Percentiles rank a stretch among this genome's conserved stretches.
These are phyloP conservation scores for Ammospiza nelsoni DNA, from an alignment of 2,113 vertebrate genomes.

Conservation along the genomic window DNA sequence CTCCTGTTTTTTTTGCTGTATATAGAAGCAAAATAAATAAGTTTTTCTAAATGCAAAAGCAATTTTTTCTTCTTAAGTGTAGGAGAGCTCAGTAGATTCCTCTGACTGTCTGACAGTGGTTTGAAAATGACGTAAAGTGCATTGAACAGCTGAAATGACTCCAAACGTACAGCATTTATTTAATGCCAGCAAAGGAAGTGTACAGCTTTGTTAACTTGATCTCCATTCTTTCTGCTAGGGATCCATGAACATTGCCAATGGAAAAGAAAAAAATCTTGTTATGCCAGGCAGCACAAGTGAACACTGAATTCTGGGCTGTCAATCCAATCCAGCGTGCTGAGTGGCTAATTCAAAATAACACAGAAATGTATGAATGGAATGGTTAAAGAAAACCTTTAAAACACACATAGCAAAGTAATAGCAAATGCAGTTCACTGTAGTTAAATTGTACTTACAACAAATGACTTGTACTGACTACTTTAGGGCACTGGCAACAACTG, in stretches of 20 bases:
- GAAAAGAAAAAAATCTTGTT: not conserved
- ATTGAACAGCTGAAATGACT: not conserved
- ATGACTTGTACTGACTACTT: not conserved
- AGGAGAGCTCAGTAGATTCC: not conserved
- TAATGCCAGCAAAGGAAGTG: constrained; percentile 10
- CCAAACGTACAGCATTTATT: not conserved
- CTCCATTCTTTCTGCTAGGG: not conserved
- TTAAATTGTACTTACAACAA: not conserved
- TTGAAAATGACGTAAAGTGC: not conserved
- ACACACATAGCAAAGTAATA: not conserved
- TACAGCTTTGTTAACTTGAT: constrained; percentile 8
- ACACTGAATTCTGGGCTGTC: not conserved
- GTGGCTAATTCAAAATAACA: not conserved
- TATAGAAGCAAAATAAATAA: not conserved
- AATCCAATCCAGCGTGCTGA: not conserved
- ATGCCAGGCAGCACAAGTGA: not conserved
- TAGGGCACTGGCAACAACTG: not conserved
- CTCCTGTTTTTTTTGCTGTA: not conserved
- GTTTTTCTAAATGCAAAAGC: not conserved
- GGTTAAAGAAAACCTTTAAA: not conserved
- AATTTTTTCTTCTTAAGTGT: not conserved
- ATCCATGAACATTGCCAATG: not conserved
- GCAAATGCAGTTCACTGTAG: not conserved
- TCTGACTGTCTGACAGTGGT: not conserved
- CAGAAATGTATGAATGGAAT: not conserved